Evolutionary conservation across 2,888 invertebrate species (phyloP).

Genomic region (Holacanthella duospinosa): DNA sequence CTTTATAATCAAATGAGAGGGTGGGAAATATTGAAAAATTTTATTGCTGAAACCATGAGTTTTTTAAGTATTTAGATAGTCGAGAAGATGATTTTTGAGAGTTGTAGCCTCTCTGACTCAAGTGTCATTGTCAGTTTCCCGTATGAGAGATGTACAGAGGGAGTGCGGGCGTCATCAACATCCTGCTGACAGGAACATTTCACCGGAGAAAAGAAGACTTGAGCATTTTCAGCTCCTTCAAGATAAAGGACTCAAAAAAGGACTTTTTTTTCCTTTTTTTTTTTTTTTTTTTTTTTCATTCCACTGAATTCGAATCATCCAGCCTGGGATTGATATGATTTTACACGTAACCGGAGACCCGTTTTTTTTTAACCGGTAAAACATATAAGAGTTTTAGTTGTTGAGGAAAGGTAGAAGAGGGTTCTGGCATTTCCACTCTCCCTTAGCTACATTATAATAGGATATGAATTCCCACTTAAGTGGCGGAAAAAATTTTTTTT

Average conservation of each 20-base stretch:
- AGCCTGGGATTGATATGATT: conserved; percentile 33
- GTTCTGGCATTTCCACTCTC: no score
- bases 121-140: conserved; percentile 28
- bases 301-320: conserved; percentile 26
- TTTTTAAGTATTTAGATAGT: conserved; percentile 11
- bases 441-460: neutral
- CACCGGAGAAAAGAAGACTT: neutral
- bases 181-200: conserved; percentile 13
- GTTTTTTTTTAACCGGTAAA: neutral
- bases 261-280: no score
- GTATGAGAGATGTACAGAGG: conserved; percentile 26
- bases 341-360: conserved; percentile 25
- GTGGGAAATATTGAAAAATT: conserved; percentile 38
- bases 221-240: neutral
- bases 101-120: conserved; percentile 20
- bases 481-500: neutral
- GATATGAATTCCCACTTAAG: neutral
- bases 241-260: conserved; percentile 15
- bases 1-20: conserved; percentile 17
- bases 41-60: conserved; percentile 32
- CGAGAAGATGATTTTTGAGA: neutral
- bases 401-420: no score
- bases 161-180: conserved; percentile 38
- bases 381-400: neutral
- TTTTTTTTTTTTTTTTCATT: no score